These are phyloP conservation scores for Pammene fasciana DNA, from an alignment of 2,888 invertebrate species.

Conservation along the genomic window DNA sequence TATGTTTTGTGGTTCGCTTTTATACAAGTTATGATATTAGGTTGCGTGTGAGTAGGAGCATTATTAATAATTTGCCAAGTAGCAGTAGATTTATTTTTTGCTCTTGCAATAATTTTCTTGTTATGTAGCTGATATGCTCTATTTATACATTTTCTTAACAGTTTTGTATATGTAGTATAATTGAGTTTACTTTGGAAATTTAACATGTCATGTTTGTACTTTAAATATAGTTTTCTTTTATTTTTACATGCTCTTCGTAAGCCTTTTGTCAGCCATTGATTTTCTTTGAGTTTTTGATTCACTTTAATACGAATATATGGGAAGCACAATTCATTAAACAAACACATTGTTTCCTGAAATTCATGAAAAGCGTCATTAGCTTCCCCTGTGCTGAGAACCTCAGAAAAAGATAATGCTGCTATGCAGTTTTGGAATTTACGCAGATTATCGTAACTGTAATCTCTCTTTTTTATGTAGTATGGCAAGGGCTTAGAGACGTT, in stretches of 20 bases:
- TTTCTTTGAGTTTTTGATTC: not conserved
- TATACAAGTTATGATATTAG: constrained; percentile 4
- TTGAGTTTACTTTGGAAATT: not conserved
- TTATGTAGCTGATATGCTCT: not conserved
- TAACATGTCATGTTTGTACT: not conserved
- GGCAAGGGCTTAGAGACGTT: not conserved
- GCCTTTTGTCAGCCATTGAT: not conserved
- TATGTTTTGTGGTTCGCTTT: not conserved
- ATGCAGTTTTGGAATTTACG: not conserved
- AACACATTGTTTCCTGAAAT: not conserved
- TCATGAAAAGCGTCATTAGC: not conserved
- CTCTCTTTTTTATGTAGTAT: not conserved
- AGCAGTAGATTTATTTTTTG: not conserved
- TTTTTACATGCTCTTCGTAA: not conserved
- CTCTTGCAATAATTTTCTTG: not conserved
- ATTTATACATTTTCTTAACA: not conserved
- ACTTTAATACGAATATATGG: not conserved
- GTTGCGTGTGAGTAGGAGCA: not conserved
- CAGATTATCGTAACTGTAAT: not conserved
- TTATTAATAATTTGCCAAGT: constrained; percentile 11
- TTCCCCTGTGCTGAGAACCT: not conserved
- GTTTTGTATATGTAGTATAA: not conserved
- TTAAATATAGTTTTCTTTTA: not conserved
- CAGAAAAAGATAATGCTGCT: not conserved
- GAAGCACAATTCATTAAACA: constrained; percentile 4